Evolutionary conservation across 1,140 invertebrate species (phyloP).

Genomic region (Drosophila mayri): DNA sequence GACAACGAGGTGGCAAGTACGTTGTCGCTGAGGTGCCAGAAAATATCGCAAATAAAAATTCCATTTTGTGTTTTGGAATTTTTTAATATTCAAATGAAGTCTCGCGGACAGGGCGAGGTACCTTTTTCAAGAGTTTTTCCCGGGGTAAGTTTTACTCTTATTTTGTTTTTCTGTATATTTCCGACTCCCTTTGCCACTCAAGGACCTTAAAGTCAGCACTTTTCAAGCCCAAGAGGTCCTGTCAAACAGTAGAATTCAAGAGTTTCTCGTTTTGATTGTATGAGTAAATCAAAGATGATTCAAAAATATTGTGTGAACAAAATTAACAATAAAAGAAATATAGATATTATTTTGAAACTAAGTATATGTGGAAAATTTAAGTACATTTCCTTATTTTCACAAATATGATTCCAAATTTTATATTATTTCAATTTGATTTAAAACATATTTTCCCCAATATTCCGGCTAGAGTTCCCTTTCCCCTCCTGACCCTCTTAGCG

Average conservation of each 20-base stretch:
- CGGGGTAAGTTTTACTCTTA: constrained; percentile 20
- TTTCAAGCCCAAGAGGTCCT: constrained; percentile 12
- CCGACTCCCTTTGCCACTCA: background rate
- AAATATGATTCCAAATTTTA: no score
- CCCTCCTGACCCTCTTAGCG: background rate
- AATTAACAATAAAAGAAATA: no score
- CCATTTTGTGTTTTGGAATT: constrained; percentile 82
- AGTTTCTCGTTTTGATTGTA: constrained; percentile 14
- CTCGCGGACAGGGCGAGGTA: constrained; percentile 5
- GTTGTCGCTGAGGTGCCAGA: constrained; percentile 83
- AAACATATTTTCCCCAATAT: background rate
- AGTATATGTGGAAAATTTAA: no score
- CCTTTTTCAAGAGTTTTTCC: constrained; percentile 9
- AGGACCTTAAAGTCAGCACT: constrained; percentile 29
- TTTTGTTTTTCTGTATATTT: background rate
- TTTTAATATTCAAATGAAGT: constrained; percentile 83
- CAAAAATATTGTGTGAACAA: background rate
- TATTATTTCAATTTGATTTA: background rate
- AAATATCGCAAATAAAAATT: constrained; percentile 84
- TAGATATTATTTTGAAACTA: no score
- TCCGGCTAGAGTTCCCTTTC: background rate
- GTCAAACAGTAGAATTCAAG: constrained; percentile 1
- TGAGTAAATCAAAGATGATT: no score
- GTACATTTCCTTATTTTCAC: no score
- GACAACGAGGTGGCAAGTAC: constrained; percentile 74